phyloP scores from a whole-genome alignment of 2,888 invertebrate species.

The Epirrhoe tristata region DNA sequence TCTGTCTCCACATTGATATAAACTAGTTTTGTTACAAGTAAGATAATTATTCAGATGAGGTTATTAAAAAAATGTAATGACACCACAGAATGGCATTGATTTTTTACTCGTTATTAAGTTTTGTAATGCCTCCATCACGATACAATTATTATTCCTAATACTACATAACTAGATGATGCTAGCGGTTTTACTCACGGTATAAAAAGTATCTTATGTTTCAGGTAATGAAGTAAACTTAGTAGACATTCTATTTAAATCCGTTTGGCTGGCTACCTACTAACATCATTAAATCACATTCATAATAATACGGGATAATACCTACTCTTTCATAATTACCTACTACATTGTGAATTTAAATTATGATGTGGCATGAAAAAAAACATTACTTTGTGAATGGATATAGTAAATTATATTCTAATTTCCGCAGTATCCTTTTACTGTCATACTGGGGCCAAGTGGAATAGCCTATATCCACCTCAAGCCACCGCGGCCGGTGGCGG shows the following conservation, averaged over 20 bases:
- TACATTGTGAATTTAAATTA: too few species aligned
- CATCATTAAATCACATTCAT: too few species aligned
- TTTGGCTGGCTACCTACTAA: too few species aligned
- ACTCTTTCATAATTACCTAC: too few species aligned
- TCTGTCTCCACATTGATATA: not conserved
- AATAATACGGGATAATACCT: too few species aligned
- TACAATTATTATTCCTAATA: not conserved
- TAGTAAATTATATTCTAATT: not conserved
- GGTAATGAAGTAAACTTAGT: too few species aligned
- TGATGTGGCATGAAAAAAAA: too few species aligned
- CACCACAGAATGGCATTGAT: not conserved
- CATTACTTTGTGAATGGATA: not conserved
- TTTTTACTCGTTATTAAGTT: not conserved
- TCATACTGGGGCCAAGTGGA: slow-evolving; percentile 53
- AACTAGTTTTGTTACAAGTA: not conserved
- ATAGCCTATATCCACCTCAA: slow-evolving; percentile 54
- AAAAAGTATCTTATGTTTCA: too few species aligned
- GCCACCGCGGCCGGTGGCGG: slow-evolving; percentile 57
- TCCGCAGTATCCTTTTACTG: not conserved
- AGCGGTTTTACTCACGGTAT: not conserved
- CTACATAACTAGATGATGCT: not conserved
- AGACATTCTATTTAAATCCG: too few species aligned
- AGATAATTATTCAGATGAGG: not conserved
- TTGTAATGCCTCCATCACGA: not conserved
- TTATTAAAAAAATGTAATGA: not conserved